A percentile compares a stretch with the other conserved stretches of the same genome.
Conservation (phyloP, 2,113 vertebrate species). For the Glareola pratincola region DNA sequence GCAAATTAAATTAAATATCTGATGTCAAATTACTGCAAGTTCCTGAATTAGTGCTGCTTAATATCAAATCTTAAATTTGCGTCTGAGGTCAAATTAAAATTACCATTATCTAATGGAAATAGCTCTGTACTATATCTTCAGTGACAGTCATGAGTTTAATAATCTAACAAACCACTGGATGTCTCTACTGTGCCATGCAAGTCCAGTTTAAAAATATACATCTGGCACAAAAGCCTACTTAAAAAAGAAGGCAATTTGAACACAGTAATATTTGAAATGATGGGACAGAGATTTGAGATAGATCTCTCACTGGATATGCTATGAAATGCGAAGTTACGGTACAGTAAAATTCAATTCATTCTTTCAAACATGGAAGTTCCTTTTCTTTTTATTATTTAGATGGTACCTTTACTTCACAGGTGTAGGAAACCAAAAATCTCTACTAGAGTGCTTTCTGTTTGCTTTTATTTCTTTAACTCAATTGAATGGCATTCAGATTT, state of each 20-base stretch:
- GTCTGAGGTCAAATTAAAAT: constrained; percentile 14
- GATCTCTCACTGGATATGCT: neutral
- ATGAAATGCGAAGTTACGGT: neutral
- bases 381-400: neutral
- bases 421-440: neutral
- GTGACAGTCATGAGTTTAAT: constrained; percentile 22
- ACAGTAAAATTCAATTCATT: neutral
- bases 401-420: neutral
- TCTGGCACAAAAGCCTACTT: neutral
- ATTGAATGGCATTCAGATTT: neutral
- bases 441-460: neutral
- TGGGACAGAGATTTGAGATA: neutral
- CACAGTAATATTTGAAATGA: neutral
- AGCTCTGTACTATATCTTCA: constrained; percentile 13
- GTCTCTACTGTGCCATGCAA: constrained; percentile 24
- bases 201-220: neutral
- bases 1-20: constrained; percentile 36
- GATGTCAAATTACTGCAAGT: neutral
- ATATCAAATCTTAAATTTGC: neutral
- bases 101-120: neutral
- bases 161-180: constrained; percentile 46
- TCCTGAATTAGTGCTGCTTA: constrained; percentile 13
- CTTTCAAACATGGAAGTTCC: neutral
- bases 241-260: constrained; percentile 6
- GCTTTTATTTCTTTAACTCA: neutral